Evolutionary conservation across 2,888 invertebrate species (phyloP), one percentile per base, ranked within the genome.

Genomic region (Megaustenia siamemsis): DNA sequence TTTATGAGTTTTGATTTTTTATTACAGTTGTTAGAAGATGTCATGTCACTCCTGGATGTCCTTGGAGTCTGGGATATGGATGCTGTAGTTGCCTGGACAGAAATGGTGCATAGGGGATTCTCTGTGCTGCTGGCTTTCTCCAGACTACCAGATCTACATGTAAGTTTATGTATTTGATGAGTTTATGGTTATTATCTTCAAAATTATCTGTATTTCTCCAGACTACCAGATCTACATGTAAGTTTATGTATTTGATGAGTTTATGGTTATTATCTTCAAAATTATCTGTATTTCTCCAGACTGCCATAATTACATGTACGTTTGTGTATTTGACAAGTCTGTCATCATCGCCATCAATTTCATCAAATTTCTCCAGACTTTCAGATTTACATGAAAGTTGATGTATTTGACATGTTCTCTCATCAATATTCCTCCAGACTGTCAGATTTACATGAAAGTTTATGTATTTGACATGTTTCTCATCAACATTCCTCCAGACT

Each of bases 31-130:
- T 90, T 96, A 53, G 95, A 96, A 89, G 95, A 95, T 71, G 94
- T 95, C 15, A 91, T 95, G 87, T 94, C 95, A 0, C 90, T 96
- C 49, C 91, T 95, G 71, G 95, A 95, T 90, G 94, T 95, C 0
- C 92, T 96, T 76, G 94, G 95, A 91, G 95, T 96, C 28, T 96
- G 95, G 92, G 95, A 95, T 88, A 95, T 95, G 71, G 94, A 94
- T 35, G 93, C 94, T 5, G 93, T 94, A 3, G 95, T 95, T 94
- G 93, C 94, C 1, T 95, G 95, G 95, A 94, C 95, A 8, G 95
- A 95, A 91, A 95, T 96, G 95, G 95, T 95, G 40, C 95, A 95
- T 28, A 91, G 95, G 35, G 94, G 94, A 8, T 89, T 94, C 35
- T 89, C 90, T 49, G 91, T 94, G 32, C 90, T 94, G 6, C 90